Percentiles rank a stretch among this genome's conserved stretches.
Evolutionary conservation across 2,797 vertebrate species (phyloP).

Genomic region (Chromobotia macracanthus): DNA sequence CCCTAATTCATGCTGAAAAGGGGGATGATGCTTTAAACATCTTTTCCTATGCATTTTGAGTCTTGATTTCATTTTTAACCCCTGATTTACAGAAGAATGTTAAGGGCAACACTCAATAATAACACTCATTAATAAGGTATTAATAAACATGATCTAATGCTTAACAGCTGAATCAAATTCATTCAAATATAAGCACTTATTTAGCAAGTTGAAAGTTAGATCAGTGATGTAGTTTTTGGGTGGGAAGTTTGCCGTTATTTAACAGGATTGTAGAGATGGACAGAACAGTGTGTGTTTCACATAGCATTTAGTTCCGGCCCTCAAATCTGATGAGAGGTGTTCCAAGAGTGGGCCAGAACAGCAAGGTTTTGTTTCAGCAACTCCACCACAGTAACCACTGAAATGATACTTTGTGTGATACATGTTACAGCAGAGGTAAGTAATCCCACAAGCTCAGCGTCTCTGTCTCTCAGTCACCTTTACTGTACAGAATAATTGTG

Average conservation of each 20-base stretch:
- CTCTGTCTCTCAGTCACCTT: no score
- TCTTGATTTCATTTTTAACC: constrained; percentile 7
- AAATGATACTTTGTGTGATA: neutral
- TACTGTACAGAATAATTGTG: neutral
- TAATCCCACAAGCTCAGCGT: neutral
- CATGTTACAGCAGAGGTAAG: neutral
- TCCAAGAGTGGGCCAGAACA: no score
- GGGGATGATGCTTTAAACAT: neutral
- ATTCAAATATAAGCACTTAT: neutral
- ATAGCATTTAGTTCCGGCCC: no score
- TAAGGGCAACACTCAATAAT: neutral
- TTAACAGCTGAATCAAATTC: neutral
- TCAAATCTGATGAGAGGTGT: neutral
- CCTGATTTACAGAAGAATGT: constrained; percentile 19
- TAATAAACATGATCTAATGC: neutral
- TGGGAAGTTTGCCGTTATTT: no score
- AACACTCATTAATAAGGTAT: neutral
- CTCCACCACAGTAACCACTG: neutral
- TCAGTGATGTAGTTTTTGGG: no score
- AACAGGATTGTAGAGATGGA: no score
- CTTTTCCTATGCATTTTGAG: neutral
- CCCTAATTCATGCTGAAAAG: neutral
- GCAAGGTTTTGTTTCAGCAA: no score
- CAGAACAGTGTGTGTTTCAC: no score
- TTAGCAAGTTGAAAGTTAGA: neutral